Evolutionary conservation across 1,140 invertebrate species (phyloP).

Genomic region (Bombus impatiens): DNA sequence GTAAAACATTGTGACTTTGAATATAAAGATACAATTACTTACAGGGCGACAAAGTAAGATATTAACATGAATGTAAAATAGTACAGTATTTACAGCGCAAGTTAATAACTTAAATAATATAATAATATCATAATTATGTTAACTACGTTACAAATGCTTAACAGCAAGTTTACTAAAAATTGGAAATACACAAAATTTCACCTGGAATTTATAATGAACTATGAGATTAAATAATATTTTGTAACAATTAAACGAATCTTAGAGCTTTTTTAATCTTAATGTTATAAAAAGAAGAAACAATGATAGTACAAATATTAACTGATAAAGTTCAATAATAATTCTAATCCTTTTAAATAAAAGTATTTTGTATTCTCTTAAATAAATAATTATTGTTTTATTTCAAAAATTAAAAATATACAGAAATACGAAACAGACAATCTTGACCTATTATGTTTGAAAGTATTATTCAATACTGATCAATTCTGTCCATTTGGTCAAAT

Average conservation of each 20-base stretch:
- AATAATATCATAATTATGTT: background rate
- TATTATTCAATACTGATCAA: background rate
- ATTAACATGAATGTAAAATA: background rate
- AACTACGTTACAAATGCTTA: no score
- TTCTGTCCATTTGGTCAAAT: background rate
- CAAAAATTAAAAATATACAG: background rate
- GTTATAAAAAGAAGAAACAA: background rate
- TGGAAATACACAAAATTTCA: no score
- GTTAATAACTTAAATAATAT: background rate
- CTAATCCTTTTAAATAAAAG: no score
- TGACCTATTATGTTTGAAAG: background rate
- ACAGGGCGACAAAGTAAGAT: background rate
- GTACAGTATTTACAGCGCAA: background rate
- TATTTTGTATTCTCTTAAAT: background rate
- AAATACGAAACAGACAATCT: background rate
- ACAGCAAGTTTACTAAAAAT: no score
- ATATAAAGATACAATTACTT: no score
- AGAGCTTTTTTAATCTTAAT: background rate
- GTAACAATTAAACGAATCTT: conserved; percentile 11
- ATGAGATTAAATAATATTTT: background rate
- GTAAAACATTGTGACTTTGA: background rate
- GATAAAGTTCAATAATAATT: background rate
- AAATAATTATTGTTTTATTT: background rate
- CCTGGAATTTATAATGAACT: background rate
- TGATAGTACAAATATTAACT: background rate